Evolutionary conservation across 2,113 vertebrate genomes (phyloP).

Genomic region (Phrynocephalus versicolor): DNA sequence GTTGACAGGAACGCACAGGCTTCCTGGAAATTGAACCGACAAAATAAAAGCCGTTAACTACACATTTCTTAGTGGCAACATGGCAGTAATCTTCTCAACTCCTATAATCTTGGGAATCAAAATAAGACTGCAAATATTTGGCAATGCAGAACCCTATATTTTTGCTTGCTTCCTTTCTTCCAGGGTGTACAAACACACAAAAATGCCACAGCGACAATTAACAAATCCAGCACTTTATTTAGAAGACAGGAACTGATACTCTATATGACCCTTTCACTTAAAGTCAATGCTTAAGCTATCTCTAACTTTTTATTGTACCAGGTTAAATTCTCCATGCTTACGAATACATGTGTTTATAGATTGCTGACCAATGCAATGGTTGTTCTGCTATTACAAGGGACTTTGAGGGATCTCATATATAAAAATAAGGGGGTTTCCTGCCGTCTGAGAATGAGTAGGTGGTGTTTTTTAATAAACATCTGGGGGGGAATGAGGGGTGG

Average conservation of each 20-base stretch:
- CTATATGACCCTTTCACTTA: background rate
- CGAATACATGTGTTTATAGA: background rate
- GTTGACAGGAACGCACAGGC: background rate
- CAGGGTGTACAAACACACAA: background rate
- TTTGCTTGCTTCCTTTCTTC: background rate
- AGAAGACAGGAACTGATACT: background rate
- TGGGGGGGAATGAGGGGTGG: background rate
- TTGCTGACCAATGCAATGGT: constrained; percentile 13
- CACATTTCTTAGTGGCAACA: background rate
- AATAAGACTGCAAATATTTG: constrained; percentile 20
- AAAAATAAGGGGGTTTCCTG: background rate
- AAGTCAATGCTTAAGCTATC: background rate
- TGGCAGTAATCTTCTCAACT: background rate
- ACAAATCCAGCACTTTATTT: background rate
- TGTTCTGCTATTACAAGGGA: background rate
- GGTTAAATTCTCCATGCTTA: background rate
- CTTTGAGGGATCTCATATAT: constrained; percentile 20
- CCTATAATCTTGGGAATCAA: background rate
- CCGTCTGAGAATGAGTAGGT: background rate
- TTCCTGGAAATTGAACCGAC: background rate
- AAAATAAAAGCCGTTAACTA: background rate
- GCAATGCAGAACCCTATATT: background rate
- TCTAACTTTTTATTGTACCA: background rate
- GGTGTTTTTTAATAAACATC: background rate
- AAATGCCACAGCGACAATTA: background rate